phyloP scores from a whole-genome alignment of 2,888 invertebrate genomes.

The Orthosia gracilis region DNA sequence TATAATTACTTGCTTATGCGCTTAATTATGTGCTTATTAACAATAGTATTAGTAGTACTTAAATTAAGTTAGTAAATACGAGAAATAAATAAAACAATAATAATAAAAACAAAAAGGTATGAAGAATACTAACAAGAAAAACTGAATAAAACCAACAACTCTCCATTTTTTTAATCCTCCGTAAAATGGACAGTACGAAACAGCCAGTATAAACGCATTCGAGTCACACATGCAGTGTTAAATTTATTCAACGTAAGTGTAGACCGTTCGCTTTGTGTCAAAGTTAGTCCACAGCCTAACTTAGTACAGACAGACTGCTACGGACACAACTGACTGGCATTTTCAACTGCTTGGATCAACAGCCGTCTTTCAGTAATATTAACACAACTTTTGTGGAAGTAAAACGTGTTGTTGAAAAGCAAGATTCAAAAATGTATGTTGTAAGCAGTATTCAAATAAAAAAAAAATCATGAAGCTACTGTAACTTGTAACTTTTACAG shows the following conservation, averaged over 20 bases:
- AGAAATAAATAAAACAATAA: too few relatives aligned
- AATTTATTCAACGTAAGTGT: constrained; percentile 73
- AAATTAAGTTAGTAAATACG: too few relatives aligned
- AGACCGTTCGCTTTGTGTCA: constrained; percentile 74
- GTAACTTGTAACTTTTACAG: too few relatives aligned
- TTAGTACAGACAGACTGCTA: constrained; percentile 45
- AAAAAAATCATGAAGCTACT: too few relatives aligned
- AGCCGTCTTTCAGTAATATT: constrained; percentile 17
- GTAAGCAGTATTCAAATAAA: too few relatives aligned
- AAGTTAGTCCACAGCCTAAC: constrained; percentile 66
- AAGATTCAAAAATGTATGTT: too few relatives aligned
- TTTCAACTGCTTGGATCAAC: constrained; percentile 58
- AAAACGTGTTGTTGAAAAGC: not conserved
- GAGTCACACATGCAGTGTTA: constrained; percentile 72
- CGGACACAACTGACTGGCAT: constrained; percentile 55
- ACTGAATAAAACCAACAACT: not conserved
- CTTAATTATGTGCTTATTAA: too few relatives aligned
- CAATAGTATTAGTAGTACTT: too few relatives aligned
- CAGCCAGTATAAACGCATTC: constrained; percentile 66
- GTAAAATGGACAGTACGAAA: constrained; percentile 52
- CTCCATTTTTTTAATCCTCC: constrained; percentile 27
- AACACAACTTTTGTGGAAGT: not conserved
- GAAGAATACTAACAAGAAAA: not conserved
- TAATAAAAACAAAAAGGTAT: too few relatives aligned
- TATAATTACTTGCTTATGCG: too few relatives aligned